Evolutionary conservation across 2,888 invertebrate genomes (phyloP), one percentile per base, ranked within the genome.

Genomic region (Ferrisia virgata): DNA sequence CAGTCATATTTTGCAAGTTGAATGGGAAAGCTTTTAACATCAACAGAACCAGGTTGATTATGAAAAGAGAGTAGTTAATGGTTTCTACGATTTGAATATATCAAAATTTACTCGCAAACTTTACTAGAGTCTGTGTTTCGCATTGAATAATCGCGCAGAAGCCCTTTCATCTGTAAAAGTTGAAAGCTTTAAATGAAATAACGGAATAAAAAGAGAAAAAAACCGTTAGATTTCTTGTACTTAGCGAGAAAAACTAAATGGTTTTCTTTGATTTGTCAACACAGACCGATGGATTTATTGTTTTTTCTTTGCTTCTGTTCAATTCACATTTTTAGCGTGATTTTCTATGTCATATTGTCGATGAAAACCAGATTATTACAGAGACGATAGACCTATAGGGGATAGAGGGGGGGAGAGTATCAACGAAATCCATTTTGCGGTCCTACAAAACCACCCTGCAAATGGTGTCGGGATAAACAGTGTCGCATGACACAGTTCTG

Each of bases 11-110:
- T 64, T 28, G 25, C 28, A 25, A 39, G 64, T 28, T 64, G 28
- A 64, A 64, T 13, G 28, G 22, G 22, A 64, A 13, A 9, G 64
- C 13, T 64, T 64, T 64, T 28, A 64, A 64, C 64, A 28, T 64
- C 28, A 58, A 58, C 22, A 28, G 28, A 28, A 15, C 64, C 5
- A 28, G 28, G 64, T 64, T 64, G 64, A 64, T 64, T 64, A 64
- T 64, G 53, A 64, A 64, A 64, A 64, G 64, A 64, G 28, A 64
- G 64, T 64, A 28, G 64, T 64, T 64, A 64, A 64, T 64, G 64
- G 64, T 64, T 64, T n/a, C n/a, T 64, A 64, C 64, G 28, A 64
- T 64, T 64, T 64, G 64, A 64, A 64, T 64, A 64, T 64, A 64
- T 64, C 64, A 64, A 64, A 64, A 64, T 64, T 64, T 64, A 64